These are phyloP conservation scores for Zhuqinia jingwanae DNA, from an alignment of 2,888 invertebrate genomes.

Conservation along the genomic window DNA sequence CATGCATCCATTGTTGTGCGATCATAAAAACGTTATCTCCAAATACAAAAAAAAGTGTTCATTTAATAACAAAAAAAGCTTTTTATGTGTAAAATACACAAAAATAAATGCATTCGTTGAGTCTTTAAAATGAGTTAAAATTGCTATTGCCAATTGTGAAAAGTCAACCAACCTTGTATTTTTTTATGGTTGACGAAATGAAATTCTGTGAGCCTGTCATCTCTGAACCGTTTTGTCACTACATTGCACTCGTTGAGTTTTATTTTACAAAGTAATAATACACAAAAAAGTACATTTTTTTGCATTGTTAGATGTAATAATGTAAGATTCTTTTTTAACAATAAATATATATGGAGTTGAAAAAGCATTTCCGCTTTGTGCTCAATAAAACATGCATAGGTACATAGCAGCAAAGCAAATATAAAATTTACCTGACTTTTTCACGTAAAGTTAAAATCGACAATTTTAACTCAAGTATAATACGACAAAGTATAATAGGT, in stretches of 20 bases:
- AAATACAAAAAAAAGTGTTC: not conserved
- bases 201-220: conserved; percentile 48
- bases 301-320: conserved; percentile 3
- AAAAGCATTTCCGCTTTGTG: conserved; percentile 43
- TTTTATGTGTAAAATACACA: no score
- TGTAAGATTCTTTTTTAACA: not conserved
- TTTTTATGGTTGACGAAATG: conserved; percentile 54
- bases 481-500: no score
- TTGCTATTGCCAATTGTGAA: conserved; percentile 49
- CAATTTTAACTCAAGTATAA: no score
- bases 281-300: not conserved
- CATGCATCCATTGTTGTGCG: no score
- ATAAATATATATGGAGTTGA: not conserved
- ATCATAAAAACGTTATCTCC: no score
- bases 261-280: not conserved
- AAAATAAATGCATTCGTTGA: no score
- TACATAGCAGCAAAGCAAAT: no score
- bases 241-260: not conserved
- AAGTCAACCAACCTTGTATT: conserved; percentile 61
- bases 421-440: no score
- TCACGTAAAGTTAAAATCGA: no score
- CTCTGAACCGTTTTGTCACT: conserved; percentile 26
- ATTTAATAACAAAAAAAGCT: no score
- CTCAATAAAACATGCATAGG: not conserved
- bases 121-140: not conserved